Percentiles rank a stretch among this genome's conserved stretches.
Conservation (phyloP, 2,113 vertebrate species). For the Hypocryptadius cinnamomeus region DNA sequence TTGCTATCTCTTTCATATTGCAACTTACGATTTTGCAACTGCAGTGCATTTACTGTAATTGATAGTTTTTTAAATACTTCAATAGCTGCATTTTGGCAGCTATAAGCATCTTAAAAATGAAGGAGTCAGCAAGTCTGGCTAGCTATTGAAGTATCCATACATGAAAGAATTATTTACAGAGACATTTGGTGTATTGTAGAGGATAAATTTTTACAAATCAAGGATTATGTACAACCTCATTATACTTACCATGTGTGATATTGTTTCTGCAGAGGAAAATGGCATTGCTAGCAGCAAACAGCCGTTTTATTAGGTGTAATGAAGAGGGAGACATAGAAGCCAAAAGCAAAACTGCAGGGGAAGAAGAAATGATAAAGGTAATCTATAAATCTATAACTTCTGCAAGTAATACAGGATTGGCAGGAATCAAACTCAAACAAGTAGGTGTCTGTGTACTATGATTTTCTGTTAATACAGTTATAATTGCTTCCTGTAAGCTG, state of each 20-base stretch:
- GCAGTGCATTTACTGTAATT: background rate
- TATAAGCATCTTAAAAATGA: background rate
- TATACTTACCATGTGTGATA: background rate
- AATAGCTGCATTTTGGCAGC: background rate
- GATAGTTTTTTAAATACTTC: background rate
- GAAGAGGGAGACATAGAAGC: slow-evolving; percentile 92
- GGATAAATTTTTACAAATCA: background rate
- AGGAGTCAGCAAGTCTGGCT: background rate
- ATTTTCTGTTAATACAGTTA: background rate
- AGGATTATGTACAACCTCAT: background rate
- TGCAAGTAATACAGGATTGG: background rate
- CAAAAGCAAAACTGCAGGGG: slow-evolving; percentile 86
- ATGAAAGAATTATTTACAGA: background rate
- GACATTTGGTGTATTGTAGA: background rate
- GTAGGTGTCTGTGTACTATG: background rate
- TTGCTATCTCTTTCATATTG: background rate
- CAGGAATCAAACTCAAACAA: background rate
- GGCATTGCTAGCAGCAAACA: slow-evolving; percentile 90
- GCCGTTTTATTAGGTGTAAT: slow-evolving; percentile 93
- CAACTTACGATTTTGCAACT: background rate
- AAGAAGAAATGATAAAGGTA: slow-evolving; percentile 96
- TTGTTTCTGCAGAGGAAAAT: slow-evolving; percentile 80
- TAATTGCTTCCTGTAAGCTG: background rate
- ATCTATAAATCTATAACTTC: background rate
- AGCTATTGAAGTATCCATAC: background rate